These are phyloP conservation scores for Dallia pectoralis DNA, from an alignment of 2,797 vertebrate genomes.

Conservation along the genomic window DNA sequence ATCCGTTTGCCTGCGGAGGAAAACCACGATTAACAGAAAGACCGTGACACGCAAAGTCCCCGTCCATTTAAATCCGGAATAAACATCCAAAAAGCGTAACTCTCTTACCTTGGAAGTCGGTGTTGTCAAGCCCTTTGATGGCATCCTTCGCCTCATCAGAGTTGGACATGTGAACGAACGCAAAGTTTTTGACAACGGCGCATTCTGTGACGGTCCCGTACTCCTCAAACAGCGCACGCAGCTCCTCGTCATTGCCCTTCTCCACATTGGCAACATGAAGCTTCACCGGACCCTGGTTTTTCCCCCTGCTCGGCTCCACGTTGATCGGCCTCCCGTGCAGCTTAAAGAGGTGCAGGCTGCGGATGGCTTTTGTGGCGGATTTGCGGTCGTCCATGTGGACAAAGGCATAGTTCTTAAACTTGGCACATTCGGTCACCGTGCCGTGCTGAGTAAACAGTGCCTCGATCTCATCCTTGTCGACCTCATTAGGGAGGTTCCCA, in stretches of 20 bases:
- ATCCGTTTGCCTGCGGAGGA: constrained; percentile 84
- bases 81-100: not conserved
- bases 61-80: not conserved
- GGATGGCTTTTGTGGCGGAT: constrained; percentile 77
- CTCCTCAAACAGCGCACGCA: constrained; percentile 74
- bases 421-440: constrained; percentile 77
- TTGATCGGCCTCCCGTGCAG: constrained; percentile 77
- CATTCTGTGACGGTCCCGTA: constrained; percentile 77
- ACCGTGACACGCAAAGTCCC: not conserved
- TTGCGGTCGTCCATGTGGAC: constrained; percentile 82
- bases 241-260: constrained; percentile 70
- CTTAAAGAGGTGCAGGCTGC: constrained; percentile 71
- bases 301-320: constrained; percentile 76
- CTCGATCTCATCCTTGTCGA: constrained; percentile 74
- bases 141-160: constrained; percentile 79
- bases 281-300: constrained; percentile 75
- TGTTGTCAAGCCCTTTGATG: constrained; percentile 74
- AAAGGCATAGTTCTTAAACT: constrained; percentile 81
- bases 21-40: constrained; percentile 17
- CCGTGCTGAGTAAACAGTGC: constrained; percentile 74
- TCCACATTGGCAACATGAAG: constrained; percentile 80
- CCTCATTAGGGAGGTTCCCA: constrained; percentile 75
- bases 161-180: constrained; percentile 80
- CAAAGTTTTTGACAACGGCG: constrained; percentile 78
- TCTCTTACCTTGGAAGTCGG: constrained; percentile 74